Conservation (phyloP, 2,797 vertebrate species). For the Mormyrus hasselquistii region DNA sequence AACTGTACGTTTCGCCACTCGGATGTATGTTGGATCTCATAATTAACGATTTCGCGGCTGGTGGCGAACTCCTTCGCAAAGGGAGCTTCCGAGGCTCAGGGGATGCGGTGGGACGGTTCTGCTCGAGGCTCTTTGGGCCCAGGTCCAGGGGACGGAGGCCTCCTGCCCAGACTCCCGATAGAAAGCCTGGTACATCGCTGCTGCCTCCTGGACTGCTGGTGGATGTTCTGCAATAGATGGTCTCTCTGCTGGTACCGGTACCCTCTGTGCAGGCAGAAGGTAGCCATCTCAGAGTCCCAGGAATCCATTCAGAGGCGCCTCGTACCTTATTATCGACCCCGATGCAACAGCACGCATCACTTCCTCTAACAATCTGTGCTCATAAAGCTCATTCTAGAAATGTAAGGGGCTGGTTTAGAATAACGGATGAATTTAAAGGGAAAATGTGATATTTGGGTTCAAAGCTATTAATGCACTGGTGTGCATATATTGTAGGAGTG, state of each 20-base stretch:
- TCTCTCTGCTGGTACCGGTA: neutral
- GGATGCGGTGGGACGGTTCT: neutral
- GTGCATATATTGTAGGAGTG: neutral
- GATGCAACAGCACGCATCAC: neutral
- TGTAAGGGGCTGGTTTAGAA: neutral
- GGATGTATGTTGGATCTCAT: neutral
- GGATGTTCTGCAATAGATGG: neutral
- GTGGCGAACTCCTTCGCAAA: neutral
- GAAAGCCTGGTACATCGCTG: neutral
- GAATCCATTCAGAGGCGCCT: neutral
- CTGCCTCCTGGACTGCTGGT: neutral
- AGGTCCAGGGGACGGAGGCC: neutral
- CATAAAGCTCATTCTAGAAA: neutral
- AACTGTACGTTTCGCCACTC: neutral
- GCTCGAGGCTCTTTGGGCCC: neutral
- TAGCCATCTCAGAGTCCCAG: neutral
- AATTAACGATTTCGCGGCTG: neutral
- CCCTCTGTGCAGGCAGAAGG: neutral
- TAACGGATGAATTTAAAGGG: neutral
- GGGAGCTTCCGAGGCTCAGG: neutral
- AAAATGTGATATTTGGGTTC: neutral
- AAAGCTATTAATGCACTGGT: neutral
- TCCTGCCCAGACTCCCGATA: neutral
- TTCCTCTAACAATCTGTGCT: slow-evolving; percentile 3
- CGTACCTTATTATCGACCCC: neutral